Evolutionary conservation across 2,888 invertebrate species (phyloP), one percentile per base, ranked within the genome.

Genomic region (Parelbella ahira): DNA sequence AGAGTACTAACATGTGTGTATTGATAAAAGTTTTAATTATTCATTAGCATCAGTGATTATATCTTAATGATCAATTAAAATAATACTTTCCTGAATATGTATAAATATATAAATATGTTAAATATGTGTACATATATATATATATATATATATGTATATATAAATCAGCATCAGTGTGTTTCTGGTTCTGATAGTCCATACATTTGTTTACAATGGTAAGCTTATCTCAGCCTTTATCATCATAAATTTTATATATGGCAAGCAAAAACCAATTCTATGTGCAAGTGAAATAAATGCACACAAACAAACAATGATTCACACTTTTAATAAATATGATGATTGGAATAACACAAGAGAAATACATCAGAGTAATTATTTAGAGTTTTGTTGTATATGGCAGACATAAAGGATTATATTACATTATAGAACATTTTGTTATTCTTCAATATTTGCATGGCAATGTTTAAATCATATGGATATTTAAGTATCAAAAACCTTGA

Each of bases 151-250:
- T 23, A 5, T n/a, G n/a, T n/a, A 25, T 20, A 13, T 13, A 8
- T 15, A 23, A 9, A 42, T 33, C 25, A 19, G 8, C 15, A 8
- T 5, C 25, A 6, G 6, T 37, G 37, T 27, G 25, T 42, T 34
- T 33, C 41, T 42, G 34, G 34, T 34, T 27, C 21, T 18, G 41
- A 42, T 42, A 42, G 28, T 34, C 33, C 10, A 5, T 8, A 24
- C 38, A 37, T 36, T 33, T 38, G 30, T n/a, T 32, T 20, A 20
- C 32, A 45, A 3, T 5, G 11, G 5, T 34, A 11, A 32, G 28
- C 21, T 32, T 28, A 27, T 39, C 34, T 25, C 10, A 18, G 20
- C 8, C 11, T 21, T 45, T 25, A 27, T 13, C 8, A 13, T 15
- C 15, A 29, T 27, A 30, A 9, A 29, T 21, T 29, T 10, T 13